phyloP scores from a whole-genome alignment of 2,888 invertebrate species.

The Cheilosia scutellata region DNA sequence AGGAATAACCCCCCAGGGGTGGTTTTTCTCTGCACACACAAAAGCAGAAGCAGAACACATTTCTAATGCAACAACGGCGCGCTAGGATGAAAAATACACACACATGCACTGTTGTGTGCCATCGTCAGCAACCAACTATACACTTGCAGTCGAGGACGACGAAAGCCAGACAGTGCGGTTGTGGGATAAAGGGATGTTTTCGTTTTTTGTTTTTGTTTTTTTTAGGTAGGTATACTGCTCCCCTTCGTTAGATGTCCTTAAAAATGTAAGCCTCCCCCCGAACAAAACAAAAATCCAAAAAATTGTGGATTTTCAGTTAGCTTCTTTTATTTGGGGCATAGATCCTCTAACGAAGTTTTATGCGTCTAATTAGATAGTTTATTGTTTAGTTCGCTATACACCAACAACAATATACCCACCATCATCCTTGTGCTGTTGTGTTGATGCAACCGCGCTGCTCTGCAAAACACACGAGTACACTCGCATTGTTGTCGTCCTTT shows the following conservation, averaged over 20 bases:
- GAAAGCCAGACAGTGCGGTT: conserved; percentile 70
- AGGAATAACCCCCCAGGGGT: conserved; percentile 49
- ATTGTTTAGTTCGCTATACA: conserved; percentile 59
- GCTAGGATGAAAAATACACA: conserved; percentile 41
- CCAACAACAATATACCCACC: conserved; percentile 13
- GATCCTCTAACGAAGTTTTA: conserved; percentile 73
- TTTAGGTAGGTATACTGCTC: conserved; percentile 14
- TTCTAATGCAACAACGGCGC: conserved; percentile 67
- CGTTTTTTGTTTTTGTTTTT: not conserved
- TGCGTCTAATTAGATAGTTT: conserved; percentile 76
- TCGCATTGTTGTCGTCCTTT: conserved; percentile 68
- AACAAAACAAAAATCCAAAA: conserved; percentile 2
- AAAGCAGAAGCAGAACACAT: conserved; percentile 29
- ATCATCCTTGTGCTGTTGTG: conserved; percentile 28
- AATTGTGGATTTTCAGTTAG: conserved; percentile 35
- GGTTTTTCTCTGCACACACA: conserved; percentile 61
- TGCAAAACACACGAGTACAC: conserved; percentile 66
- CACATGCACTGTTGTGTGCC: conserved; percentile 45
- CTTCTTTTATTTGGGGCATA: conserved; percentile 59
- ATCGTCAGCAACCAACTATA: conserved; percentile 52
- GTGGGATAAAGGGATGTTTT: conserved; percentile 59
- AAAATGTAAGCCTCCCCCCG: conserved; percentile 11
- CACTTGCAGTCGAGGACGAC: conserved; percentile 58
- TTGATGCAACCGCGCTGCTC: conserved; percentile 17
- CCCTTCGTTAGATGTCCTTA: conserved; percentile 57